Percentiles rank a stretch among this genome's conserved stretches.
phyloP scores from a whole-genome alignment of 2,113 vertebrate species.

The Hippocampus barbouri region DNA sequence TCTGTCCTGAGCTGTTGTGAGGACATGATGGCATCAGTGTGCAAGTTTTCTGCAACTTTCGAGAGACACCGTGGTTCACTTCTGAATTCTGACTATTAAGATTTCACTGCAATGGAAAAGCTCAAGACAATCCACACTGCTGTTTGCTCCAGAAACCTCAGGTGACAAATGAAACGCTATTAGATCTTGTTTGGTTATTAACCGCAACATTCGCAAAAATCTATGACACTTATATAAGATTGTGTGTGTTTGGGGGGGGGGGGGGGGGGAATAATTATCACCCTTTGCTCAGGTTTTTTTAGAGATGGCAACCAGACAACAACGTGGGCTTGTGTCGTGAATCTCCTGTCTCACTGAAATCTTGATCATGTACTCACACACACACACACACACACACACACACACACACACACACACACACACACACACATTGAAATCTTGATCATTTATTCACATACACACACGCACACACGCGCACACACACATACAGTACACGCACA shows the following conservation, averaged over 20 bases:
- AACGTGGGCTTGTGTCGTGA: background rate
- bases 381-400: background rate
- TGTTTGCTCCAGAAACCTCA: background rate
- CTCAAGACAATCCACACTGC: background rate
- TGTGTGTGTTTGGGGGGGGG: background rate
- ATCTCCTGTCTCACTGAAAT: background rate
- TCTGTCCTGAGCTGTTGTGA: too few species aligned
- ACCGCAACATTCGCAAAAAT: background rate
- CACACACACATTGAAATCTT: background rate
- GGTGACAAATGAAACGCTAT: background rate
- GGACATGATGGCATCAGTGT: too few species aligned
- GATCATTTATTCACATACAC: background rate
- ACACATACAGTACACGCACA: background rate
- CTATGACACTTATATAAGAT: background rate
- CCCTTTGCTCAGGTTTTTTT: constrained; percentile 13
- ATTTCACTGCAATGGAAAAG: background rate
- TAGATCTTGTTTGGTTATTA: background rate
- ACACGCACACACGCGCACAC: background rate
- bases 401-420: background rate
- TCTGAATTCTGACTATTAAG: too few species aligned
- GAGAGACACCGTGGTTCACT: too few species aligned
- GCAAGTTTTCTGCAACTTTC: too few species aligned
- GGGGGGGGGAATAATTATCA: background rate
- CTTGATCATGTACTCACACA: constrained; percentile 2
- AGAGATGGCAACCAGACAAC: background rate